Evolutionary conservation across 1,140 invertebrate genomes (phyloP), one percentile per base, ranked within the genome.

Genomic region (Penaeus japonicus): DNA sequence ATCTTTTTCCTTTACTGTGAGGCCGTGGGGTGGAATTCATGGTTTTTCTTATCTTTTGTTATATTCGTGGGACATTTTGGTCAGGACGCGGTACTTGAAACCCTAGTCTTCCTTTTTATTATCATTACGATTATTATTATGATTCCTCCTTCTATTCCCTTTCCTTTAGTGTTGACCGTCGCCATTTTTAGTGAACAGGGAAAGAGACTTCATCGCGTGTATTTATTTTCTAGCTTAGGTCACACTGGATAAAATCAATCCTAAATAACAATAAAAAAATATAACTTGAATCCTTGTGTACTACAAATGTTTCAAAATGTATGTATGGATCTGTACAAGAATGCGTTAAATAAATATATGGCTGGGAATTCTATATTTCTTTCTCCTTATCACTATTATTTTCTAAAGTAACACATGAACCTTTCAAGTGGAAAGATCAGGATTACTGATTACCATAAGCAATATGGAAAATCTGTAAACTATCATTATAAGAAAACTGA

Each of bases 301-400:
- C 79, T 87, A 81, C 86, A 87, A 73, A 53, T 57, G 79, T 87
- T 65, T 53, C 65, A 86, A 78, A 79, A 80, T 87, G 86, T 87
- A 87, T 87, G 86, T 87, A 87, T 87, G 86, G 86, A 87, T 87
- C 86, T 87, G 80, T 87, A 87, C 70, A 39, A 70, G 85, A 87
- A 82, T 81, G 75, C 70, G 82, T 87, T 87, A 62, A 87, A 82
- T 87, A 87, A 87, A 87, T 73, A 82, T 47, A 87, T 87, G 86
- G 86, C 86, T 87, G 86, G 86, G 79, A 82, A 54, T 32, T 15
- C 17, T 47, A 47, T 15, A 12, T 47, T 12, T 47, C 10, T 15
- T 47, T 47, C 47, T 15, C 47, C 47, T 47, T 47, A 47, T 1
- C 47, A 47, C 15, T 47, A 47, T 47, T 47, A 47, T 47, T 47